Evolutionary conservation across 2,113 vertebrate species (phyloP), one percentile per base, ranked within the genome.

Genomic region (Ranitomeya variabilis): DNA sequence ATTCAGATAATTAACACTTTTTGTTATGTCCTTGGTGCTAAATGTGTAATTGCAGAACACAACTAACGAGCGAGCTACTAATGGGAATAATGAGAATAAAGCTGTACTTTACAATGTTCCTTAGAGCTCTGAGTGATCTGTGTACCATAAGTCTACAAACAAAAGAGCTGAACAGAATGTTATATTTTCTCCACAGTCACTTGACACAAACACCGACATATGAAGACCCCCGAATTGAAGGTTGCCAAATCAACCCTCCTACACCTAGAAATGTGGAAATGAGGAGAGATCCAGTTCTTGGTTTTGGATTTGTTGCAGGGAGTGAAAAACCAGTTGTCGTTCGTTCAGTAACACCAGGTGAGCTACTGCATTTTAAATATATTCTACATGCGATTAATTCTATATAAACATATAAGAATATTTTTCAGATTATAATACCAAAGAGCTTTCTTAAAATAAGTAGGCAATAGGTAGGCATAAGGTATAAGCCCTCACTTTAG

Each of bases 241-340:
- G 95, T 93, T 97, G 97, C 94, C 97, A 95, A 93, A 95, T 98
- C 92, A 96, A 96, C 90, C 96, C 97, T 93, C 97, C 98, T 77
- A 86, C 96, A 23, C 97, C 97, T 74, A 95, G 98, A 91, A 99
- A 96, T 93, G 96, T 99, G 93, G 98, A 99, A 92, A 99, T 99
- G 98, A 96, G 97, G 94, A 97, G 98, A 91, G 98, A 99, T 93
- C 98, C 98, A 12, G 97, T 99, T 81, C 95, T 99, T 90, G 98
- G 98, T 91, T 99, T 99, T 91, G 98, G 98, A 90, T 99, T 99
- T 80, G 98, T 99, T 93, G 98, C 98, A 87, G 98, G 98, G 91
- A 99, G 98, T 93, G 98, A 99, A 93, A 99, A 99, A 92, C 98
- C 98, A 13, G 98, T 99, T 92, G 97, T 99, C 89, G 98, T 99